Base-by-base conservation (phyloP, 2,797 vertebrate species). In the Thamnophis elegans region DNA sequence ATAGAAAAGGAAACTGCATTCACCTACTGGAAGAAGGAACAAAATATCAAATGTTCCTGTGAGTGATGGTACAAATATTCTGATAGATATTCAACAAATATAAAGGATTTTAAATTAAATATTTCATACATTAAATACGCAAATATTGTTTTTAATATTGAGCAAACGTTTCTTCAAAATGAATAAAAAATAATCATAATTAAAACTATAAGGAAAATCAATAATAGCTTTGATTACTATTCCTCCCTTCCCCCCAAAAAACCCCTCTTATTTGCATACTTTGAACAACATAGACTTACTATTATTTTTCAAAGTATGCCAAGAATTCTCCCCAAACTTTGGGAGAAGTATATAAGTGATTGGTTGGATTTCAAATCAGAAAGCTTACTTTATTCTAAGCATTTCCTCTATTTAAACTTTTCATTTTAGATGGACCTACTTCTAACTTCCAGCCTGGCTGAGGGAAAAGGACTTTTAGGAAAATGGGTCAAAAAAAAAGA, bases 81-180 rank as follows among this genome's bases (percentile, higher is more conserved):
- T 53, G 88, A 10, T 10, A n/a, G 28, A 22, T 53, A 91, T 36
- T n/a, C 20, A 54, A 3, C 22, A 47, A 94, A 51, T 55, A 87
- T 47, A 47, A 53, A 88, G 87, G 87, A 88, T 95, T 88, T 88
- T 91, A 92, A 56, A 87, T 42, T 85, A 90, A 95, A 89, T 56
- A 88, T n/a, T 18, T 22, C 22, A 32, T 5, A 92, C 26, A 56
- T 20, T 91, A 36, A 13, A 90, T 89, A 0, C 1, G 56, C 92
- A 90, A 94, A 55, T 16, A 42, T 55, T 42, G 7, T 13, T 58
- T 54, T 25, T 90, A 11, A 26, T 42, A 88, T 26, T 36, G 54
- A 88, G n/a, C n/a, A 68, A n/a, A 32, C 11, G 16, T 32, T 62
- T 62, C 10, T 65, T 65, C 62, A n/a, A 65, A 65, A 14, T 65